Conservation (phyloP, 2,113 vertebrate species). For the Crypturellus undulatus region DNA sequence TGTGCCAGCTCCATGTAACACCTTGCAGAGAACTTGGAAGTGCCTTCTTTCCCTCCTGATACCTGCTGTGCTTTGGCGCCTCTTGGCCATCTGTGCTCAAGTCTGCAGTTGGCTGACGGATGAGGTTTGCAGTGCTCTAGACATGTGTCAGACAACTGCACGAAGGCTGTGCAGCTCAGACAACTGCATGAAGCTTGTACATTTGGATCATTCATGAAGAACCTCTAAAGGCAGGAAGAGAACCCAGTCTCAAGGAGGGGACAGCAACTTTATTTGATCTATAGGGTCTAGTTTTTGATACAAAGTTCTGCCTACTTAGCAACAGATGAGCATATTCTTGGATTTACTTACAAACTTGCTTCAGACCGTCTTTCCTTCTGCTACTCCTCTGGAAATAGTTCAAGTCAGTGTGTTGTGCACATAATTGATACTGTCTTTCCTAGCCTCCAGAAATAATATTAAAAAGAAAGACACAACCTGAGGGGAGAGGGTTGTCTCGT, state of each 20-base stretch:
- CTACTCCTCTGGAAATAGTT: constrained; percentile 32
- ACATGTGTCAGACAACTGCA: not conserved
- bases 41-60: not conserved
- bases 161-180: not conserved
- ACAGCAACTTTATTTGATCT: not conserved
- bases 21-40: not conserved
- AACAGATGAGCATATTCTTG: not conserved
- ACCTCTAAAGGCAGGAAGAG: not conserved
- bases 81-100: fast-evolving
- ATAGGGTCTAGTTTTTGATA: not conserved
- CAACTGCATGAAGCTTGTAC: not conserved
- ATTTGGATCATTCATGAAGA: not conserved
- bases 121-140: not conserved
- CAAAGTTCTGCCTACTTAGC: not conserved
- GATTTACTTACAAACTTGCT: not conserved
- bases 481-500: not conserved
- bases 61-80: not conserved
- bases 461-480: not conserved
- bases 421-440: not conserved
- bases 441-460: not conserved
- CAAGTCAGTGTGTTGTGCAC: not conserved
- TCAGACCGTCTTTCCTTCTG: not conserved
- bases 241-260: not conserved
- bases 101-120: not conserved
- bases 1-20: not conserved